Evolutionary conservation across 1,140 invertebrate species (phyloP), one percentile per base, ranked within the genome.

Genomic region (Melanaphis sacchari): DNA sequence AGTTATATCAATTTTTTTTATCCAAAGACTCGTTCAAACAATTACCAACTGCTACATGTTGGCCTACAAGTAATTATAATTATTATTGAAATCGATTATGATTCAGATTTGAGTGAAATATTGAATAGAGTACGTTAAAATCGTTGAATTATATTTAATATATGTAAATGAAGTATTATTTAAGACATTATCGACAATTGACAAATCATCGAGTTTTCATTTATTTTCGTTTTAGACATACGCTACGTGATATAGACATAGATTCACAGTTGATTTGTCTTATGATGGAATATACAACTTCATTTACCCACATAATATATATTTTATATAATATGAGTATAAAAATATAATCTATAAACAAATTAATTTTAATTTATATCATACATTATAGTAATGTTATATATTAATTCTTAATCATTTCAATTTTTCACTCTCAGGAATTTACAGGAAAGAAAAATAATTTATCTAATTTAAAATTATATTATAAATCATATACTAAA

Each of bases 231-330:
- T 1, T 43, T 11, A 31, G 41, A 59, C 52, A 38, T 26, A 54
- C 36, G 38, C 2, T 15, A 90, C 89, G n/a, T 90, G 89, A 52
- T 90, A 90, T 54, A 90, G 36, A 40, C 38, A 90, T 15, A 52
- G 36, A 7, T 54, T 54, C 40, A 15, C 66, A 59, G 26, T 90
- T 15, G 89, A 90, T 90, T 36, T 90, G 24, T 90, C 89, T 59
- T 90, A 52, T 31, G 59, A 40, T 7, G 9, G 46, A 11, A 87
- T n/a, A 36, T 21, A 36, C 36, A 36, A 36, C n/a, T 81, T 81
- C n/a, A 36, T 81, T 21, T 40, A n/a, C 1, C 31, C 18, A 46
- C 26, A 87, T 18, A 43, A 46, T 18, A 31, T 46, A 87, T 59
- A 59, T 59, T 54, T 54, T 31, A 22, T 54, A 7, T 54, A 1